phyloP scores from a whole-genome alignment of 1,140 invertebrate species.

The Ips typographus region DNA sequence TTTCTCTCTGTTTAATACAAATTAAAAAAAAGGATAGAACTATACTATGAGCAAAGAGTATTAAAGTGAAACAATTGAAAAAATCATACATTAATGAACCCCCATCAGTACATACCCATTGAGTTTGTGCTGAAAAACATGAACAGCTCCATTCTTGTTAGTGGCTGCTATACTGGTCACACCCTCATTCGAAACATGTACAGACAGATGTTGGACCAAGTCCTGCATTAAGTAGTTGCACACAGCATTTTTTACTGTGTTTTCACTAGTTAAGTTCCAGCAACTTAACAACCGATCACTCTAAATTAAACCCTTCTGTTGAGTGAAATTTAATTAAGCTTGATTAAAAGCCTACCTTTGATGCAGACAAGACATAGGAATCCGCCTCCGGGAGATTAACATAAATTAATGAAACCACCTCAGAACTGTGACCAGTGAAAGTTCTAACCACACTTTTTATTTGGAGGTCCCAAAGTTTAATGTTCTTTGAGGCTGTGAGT shows the following conservation, averaged over 20 bases:
- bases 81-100: neutral
- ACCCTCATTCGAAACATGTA: conserved; percentile 53
- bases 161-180: conserved; percentile 62
- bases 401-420: conserved; percentile 59
- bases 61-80: neutral
- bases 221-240: conserved; percentile 68
- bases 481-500: conserved; percentile 63
- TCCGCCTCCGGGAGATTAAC: conserved; percentile 51
- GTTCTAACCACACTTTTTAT: conserved; percentile 61
- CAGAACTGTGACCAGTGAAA: conserved; percentile 68
- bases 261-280: conserved; percentile 59
- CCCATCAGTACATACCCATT: conserved; percentile 61
- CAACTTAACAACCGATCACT: conserved; percentile 61
- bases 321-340: neutral
- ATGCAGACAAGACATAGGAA: conserved; percentile 65
- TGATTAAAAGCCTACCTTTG: conserved; percentile 43
- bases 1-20: no score
- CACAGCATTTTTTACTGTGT: conserved; percentile 52
- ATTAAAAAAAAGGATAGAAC: no score
- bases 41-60: no score
- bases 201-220: conserved; percentile 60
- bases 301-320: conserved; percentile 32
- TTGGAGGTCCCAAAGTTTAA: conserved; percentile 67
- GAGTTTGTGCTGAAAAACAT: conserved; percentile 73
- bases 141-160: conserved; percentile 72